phyloP scores from a whole-genome alignment of 2,888 invertebrate genomes.

The Vesta saturnalis region DNA sequence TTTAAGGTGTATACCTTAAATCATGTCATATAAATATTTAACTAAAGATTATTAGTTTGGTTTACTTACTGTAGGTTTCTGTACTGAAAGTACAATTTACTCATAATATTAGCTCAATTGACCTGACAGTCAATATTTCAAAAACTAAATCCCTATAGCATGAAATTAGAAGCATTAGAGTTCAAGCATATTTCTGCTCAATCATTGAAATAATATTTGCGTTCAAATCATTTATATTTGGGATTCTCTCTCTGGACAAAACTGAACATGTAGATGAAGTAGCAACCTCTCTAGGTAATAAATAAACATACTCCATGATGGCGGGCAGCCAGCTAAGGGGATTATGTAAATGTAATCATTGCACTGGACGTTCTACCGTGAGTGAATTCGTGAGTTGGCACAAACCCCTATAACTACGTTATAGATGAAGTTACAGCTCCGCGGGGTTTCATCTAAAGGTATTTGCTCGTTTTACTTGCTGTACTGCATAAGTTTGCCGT shows the following conservation, averaged over 20 bases:
- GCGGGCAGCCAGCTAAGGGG: slow-evolving; percentile 53
- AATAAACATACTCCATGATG: slow-evolving; percentile 57
- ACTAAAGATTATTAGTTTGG: too few relatives aligned
- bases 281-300: slow-evolving; percentile 49
- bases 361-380: slow-evolving; percentile 52
- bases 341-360: slow-evolving; percentile 61
- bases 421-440: slow-evolving; percentile 51
- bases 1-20: too few relatives aligned
- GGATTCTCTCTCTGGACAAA: slow-evolving; percentile 39
- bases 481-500: slow-evolving; percentile 37
- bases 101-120: too few relatives aligned
- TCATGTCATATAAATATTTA: too few relatives aligned
- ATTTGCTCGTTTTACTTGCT: slow-evolving; percentile 37
- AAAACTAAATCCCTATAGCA: background rate
- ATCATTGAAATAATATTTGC: slow-evolving; percentile 38
- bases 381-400: slow-evolving; percentile 50
- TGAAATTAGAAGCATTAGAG: too few relatives aligned
- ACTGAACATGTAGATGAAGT: slow-evolving; percentile 42
- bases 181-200: slow-evolving; percentile 4
- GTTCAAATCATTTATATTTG: slow-evolving; percentile 32
- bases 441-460: slow-evolving; percentile 42
- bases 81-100: too few relatives aligned
- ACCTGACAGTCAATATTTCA: too few relatives aligned
- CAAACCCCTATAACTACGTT: slow-evolving; percentile 53
- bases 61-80: too few relatives aligned